Conservation (phyloP, 2,113 vertebrate genomes). For the Pseudorectes ferrugineus region DNA sequence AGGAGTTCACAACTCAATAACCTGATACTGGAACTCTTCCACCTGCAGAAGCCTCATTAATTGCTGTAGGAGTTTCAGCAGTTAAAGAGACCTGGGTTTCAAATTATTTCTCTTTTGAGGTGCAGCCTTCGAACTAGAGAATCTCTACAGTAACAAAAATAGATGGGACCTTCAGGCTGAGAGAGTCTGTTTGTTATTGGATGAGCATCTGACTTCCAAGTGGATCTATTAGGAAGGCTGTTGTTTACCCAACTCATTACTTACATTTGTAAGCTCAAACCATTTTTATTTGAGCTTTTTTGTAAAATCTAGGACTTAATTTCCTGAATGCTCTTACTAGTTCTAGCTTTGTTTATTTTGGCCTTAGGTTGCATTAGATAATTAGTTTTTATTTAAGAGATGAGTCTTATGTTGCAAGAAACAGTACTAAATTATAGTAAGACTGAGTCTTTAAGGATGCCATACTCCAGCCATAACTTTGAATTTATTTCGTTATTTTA, state of each 20-base stretch:
- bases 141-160: background rate
- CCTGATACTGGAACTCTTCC: constrained; percentile 23
- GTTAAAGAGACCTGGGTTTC: background rate
- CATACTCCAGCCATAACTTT: background rate
- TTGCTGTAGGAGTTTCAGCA: background rate
- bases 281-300: background rate
- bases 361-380: background rate
- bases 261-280: background rate
- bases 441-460: constrained; percentile 27
- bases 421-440: constrained; percentile 44
- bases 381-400: constrained; percentile 55
- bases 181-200: background rate
- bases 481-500: constrained; percentile 24
- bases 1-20: constrained; percentile 26
- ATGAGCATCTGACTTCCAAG: background rate
- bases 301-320: background rate
- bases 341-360: constrained; percentile 37
- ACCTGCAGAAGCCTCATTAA: constrained; percentile 33
- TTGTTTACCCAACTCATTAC: background rate
- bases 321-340: constrained; percentile 38
- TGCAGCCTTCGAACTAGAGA: background rate
- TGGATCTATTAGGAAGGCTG: background rate
- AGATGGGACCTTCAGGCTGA: background rate
- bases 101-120: background rate
- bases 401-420: constrained; percentile 26